Conservation (phyloP, 2,888 invertebrate genomes). For the Ectemnius continuus region DNA sequence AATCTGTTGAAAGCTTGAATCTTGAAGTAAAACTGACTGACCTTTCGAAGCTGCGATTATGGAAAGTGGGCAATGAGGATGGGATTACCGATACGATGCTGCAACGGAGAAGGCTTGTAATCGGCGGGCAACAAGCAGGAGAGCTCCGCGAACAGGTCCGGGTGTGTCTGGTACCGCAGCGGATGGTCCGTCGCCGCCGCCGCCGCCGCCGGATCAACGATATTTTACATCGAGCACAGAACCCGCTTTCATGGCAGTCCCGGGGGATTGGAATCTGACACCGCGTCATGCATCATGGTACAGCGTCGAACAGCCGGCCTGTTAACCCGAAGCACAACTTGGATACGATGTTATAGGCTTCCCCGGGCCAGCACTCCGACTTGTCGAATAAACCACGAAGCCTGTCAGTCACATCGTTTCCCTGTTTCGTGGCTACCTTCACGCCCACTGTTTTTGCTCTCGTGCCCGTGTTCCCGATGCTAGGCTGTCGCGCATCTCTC, state of each 20-base stretch:
- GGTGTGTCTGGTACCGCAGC: conserved; percentile 46
- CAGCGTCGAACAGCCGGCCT: conserved; percentile 66
- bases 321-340: conserved; percentile 65
- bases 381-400: conserved; percentile 63
- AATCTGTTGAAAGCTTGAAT: too few species aligned
- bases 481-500: not conserved
- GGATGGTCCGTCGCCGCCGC: conserved; percentile 16
- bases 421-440: conserved; percentile 31
- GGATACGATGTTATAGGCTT: conserved; percentile 66
- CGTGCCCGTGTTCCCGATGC: not conserved
- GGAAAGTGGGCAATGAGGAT: conserved; percentile 1
- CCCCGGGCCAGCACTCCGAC: conserved; percentile 57
- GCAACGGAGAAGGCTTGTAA: conserved; percentile 29
- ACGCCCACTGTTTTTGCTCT: conserved; percentile 8
- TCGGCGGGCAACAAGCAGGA: conserved; percentile 32
- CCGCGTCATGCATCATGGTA: conserved; percentile 65
- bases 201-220: conserved; percentile 55
- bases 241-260: conserved; percentile 65
- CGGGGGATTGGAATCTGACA: conserved; percentile 68
- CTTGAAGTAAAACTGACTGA: too few species aligned
- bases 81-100: too few species aligned
- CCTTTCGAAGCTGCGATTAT: conserved; percentile 10
- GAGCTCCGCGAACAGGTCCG: conserved; percentile 30
- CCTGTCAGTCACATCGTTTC: conserved; percentile 63
- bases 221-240: conserved; percentile 68